Conservation (phyloP, 2,888 invertebrate genomes). For the Ornithoptera priamus region DNA sequence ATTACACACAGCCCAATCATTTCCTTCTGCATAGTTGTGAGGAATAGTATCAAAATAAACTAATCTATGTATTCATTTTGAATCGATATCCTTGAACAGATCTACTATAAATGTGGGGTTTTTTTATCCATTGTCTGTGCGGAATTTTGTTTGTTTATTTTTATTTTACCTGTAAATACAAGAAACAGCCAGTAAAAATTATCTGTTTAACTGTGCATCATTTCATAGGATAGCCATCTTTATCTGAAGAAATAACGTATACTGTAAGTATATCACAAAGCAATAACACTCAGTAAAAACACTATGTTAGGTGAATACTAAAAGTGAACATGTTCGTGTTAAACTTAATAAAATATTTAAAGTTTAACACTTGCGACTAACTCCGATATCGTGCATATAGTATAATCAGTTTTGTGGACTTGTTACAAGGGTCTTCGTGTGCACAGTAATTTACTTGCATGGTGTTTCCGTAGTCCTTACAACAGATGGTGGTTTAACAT, state of each 20-base stretch:
- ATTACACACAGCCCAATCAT: conserved; percentile 3
- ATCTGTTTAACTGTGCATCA: conserved; percentile 88
- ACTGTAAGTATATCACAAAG: conserved; percentile 80
- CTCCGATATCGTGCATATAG: conserved; percentile 37
- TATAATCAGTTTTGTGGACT: conserved; percentile 40
- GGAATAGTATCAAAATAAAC: conserved; percentile 23
- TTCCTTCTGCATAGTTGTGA: conserved; percentile 1
- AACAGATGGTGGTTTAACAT: conserved; percentile 66
- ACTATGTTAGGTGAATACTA: conserved; percentile 76
- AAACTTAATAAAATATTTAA: conserved; percentile 53
- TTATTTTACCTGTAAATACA: conserved; percentile 76
- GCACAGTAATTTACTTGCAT: conserved; percentile 66
- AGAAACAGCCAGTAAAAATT: conserved; percentile 83
- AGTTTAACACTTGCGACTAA: conserved; percentile 63
- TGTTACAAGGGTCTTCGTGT: conserved; percentile 55
- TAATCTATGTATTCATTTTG: conserved; percentile 37
- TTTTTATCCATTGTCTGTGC: conserved; percentile 13
- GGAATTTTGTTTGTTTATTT: conserved; percentile 51
- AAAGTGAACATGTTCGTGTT: conserved; percentile 49
- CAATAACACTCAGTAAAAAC: conserved; percentile 78
- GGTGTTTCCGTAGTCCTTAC: conserved; percentile 65
- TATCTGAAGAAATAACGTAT: conserved; percentile 80
- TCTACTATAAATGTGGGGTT: conserved; percentile 30
- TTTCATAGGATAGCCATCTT: conserved; percentile 86
- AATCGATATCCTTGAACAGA: conserved; percentile 35